Evolutionary conservation across 2,113 vertebrate species (phyloP).

Genomic region (Onychorhynchus coronatus): DNA sequence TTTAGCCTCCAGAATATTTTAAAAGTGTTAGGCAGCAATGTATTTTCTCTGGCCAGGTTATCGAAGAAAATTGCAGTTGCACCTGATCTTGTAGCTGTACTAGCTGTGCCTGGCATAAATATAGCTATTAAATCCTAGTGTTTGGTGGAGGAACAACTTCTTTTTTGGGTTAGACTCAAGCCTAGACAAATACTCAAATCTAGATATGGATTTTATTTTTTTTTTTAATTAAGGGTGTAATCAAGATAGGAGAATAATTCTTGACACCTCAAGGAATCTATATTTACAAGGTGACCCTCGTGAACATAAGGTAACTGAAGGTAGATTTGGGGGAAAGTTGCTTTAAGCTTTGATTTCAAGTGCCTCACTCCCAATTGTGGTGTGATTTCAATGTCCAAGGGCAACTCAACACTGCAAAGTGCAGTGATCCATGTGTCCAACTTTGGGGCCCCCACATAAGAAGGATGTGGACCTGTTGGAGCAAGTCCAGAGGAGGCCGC

Average conservation of each 20-base stretch:
- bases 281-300: background rate
- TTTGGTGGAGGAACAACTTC: background rate
- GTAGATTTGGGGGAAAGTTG: background rate
- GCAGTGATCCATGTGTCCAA: too few relatives aligned
- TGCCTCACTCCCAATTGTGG: accelerated
- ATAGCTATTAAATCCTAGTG: background rate
- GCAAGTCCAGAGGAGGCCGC: background rate
- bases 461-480: background rate
- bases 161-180: background rate
- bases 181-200: background rate
- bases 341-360: background rate
- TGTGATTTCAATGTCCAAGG: background rate
- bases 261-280: background rate
- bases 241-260: background rate
- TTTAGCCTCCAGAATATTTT: background rate
- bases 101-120: background rate
- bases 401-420: background rate
- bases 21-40: background rate
- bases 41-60: background rate
- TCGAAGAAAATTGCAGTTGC: background rate
- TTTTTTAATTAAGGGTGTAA: background rate
- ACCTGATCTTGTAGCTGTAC: background rate
- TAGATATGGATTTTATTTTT: background rate
- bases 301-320: background rate
- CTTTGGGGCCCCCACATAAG: accelerated